phyloP scores from a whole-genome alignment of 2,888 invertebrate genomes.

The Trilocha varians region DNA sequence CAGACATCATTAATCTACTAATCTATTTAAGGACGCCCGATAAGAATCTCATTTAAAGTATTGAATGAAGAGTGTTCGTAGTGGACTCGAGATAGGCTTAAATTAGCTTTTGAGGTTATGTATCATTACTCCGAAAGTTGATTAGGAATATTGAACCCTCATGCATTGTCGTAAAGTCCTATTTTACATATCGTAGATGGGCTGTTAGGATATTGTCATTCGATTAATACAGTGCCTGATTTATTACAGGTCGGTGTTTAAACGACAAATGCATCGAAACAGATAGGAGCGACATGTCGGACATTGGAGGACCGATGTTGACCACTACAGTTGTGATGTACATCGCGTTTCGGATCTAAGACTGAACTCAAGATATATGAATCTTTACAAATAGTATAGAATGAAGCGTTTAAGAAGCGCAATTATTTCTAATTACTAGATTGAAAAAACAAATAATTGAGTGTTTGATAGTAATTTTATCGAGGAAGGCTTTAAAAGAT shows the following conservation, averaged over 20 bases:
- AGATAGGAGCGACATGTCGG: conserved; percentile 72
- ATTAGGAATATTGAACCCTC: conserved; percentile 16
- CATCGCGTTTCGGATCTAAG: conserved; percentile 29
- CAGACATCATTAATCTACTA: conserved; percentile 74
- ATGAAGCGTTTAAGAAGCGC: not conserved
- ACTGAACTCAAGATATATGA: conserved; percentile 33
- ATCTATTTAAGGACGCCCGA: conserved; percentile 72
- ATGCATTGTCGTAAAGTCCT: conserved; percentile 5
- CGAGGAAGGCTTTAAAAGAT: no score
- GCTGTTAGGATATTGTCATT: conserved; percentile 22
- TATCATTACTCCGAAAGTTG: conserved; percentile 11
- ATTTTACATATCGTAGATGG: conserved; percentile 9
- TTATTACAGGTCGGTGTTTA: conserved; percentile 74
- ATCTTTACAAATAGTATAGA: not conserved
- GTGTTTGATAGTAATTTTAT: no score
- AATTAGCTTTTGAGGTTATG: conserved; percentile 34
- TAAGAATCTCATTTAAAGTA: conserved; percentile 74
- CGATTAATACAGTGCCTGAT: conserved; percentile 44
- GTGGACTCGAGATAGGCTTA: conserved; percentile 71
- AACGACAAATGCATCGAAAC: conserved; percentile 74
- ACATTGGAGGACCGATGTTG: conserved; percentile 70
- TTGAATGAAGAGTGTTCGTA: conserved; percentile 73
- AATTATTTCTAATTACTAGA: not conserved
- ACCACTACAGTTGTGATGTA: conserved; percentile 46
- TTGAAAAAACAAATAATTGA: no score